A percentile compares a stretch with the other conserved stretches of the same genome.
Conservation (phyloP, 2,888 invertebrate genomes). For the Helobdella robusta region DNA sequence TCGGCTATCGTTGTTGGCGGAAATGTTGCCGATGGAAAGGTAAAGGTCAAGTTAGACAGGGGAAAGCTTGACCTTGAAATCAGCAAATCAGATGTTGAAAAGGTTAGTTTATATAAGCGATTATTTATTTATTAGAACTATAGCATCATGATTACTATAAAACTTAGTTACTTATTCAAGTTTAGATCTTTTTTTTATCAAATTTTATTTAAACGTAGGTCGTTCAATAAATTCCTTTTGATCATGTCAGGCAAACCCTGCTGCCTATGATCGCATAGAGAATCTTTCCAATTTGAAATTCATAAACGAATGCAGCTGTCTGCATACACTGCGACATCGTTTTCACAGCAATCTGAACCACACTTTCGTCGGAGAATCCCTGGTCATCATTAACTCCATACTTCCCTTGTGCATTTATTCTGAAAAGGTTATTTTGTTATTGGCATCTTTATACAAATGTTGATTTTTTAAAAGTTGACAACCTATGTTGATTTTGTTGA, state of each 20-base stretch:
- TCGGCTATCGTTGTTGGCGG: not conserved
- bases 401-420: constrained; percentile 21
- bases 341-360: constrained; percentile 24
- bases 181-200: not conserved
- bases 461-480: too few relatives aligned
- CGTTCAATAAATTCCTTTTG: not conserved
- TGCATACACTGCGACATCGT: constrained; percentile 25
- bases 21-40: not conserved
- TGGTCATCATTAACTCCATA: constrained; percentile 20
- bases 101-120: constrained; percentile 6
- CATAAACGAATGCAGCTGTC: constrained; percentile 24
- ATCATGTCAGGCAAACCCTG: constrained; percentile 23
- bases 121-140: not conserved
- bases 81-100: constrained; percentile 13
- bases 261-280: constrained; percentile 24
- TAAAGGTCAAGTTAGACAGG: constrained; percentile 12
- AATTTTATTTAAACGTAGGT: not conserved
- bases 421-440: constrained; percentile 24
- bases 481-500: too few relatives aligned
- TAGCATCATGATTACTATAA: not conserved
- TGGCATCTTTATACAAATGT: too few relatives aligned
- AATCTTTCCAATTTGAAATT: constrained; percentile 18
- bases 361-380: constrained; percentile 22
- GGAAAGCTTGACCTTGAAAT: constrained; percentile 22
- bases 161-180: not conserved